These are phyloP conservation scores for Gasteruption jaculator DNA, from an alignment of 2,888 invertebrate genomes.

Conservation along the genomic window DNA sequence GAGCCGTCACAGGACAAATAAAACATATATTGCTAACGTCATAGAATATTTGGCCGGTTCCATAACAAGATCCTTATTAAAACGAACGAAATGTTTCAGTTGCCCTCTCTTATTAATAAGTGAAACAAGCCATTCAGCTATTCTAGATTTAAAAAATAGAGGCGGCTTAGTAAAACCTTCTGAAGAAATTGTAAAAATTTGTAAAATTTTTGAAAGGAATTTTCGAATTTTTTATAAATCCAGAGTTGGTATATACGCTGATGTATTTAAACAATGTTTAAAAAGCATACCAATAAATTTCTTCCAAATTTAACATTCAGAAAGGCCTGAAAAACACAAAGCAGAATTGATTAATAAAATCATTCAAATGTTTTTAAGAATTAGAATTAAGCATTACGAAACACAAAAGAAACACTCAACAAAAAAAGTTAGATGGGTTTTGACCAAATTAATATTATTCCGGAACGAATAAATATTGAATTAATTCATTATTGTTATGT, in stretches of 20 bases:
- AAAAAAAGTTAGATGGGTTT: slow-evolving; percentile 14
- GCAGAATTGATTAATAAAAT: slow-evolving; percentile 5
- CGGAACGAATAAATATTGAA: slow-evolving; percentile 13
- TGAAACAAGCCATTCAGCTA: slow-evolving; percentile 6
- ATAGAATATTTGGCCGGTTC: too few species aligned
- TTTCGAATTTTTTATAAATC: slow-evolving; percentile 12
- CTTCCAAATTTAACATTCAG: slow-evolving; percentile 14
- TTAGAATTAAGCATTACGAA: slow-evolving; percentile 14
- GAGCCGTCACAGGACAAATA: too few species aligned
- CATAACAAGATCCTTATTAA: slow-evolving; percentile 14
- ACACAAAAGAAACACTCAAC: slow-evolving; percentile 1
- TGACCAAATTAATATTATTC: slow-evolving; percentile 12
- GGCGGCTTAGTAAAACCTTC: slow-evolving; percentile 16
- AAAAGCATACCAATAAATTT: too few species aligned
- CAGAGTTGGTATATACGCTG: too few species aligned
- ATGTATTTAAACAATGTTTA: too few species aligned
- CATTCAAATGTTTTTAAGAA: slow-evolving; percentile 11
- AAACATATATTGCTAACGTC: slow-evolving; percentile 9
- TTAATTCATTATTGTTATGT: too few species aligned
- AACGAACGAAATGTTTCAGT: slow-evolving; percentile 13
- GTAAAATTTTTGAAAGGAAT: too few species aligned
- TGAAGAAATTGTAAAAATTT: slow-evolving; percentile 13
- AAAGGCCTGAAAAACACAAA: slow-evolving; percentile 2
- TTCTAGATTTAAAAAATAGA: slow-evolving; percentile 14
- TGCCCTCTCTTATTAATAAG: slow-evolving; percentile 10